A percentile compares a stretch with the other conserved stretches of the same genome.
Evolutionary conservation across 2,888 invertebrate genomes (phyloP).

Genomic region (Acleris emargana): DNA sequence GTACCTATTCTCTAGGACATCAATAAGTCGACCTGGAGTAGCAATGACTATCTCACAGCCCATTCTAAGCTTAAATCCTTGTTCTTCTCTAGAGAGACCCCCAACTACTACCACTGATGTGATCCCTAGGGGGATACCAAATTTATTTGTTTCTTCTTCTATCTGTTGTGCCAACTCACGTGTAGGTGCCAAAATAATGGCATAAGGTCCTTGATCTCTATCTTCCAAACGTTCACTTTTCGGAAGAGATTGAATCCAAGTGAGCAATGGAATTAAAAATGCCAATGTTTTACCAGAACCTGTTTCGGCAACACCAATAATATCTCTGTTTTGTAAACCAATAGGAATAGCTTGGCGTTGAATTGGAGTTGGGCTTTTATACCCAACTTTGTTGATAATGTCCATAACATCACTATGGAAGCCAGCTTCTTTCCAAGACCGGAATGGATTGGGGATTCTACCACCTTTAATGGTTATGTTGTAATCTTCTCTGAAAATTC

Average conservation of each 20-base stretch:
- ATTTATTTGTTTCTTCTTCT: slow-evolving; percentile 99
- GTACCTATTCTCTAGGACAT: slow-evolving; percentile 99
- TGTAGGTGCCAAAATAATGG: slow-evolving; percentile 99
- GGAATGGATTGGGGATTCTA: slow-evolving; percentile 96
- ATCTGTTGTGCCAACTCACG: slow-evolving; percentile 99
- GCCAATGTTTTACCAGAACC: slow-evolving; percentile 99
- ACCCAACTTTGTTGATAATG: slow-evolving; percentile 97
- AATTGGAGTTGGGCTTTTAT: slow-evolving; percentile 99
- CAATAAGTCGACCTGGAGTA: slow-evolving; percentile 99
- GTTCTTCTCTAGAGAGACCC: slow-evolving; percentile 98
- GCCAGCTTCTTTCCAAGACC: slow-evolving; percentile 97
- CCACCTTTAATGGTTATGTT: slow-evolving; percentile 99
- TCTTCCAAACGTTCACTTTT: slow-evolving; percentile 96
- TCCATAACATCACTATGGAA: slow-evolving; percentile 96
- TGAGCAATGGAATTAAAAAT: slow-evolving; percentile 97
- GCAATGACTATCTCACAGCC: slow-evolving; percentile 99
- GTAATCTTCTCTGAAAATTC: slow-evolving; percentile 99
- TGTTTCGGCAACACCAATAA: slow-evolving; percentile 99
- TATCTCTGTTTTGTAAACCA: slow-evolving; percentile 96
- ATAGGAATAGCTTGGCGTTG: slow-evolving; percentile 99
- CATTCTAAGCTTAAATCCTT: slow-evolving; percentile 97
- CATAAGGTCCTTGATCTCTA: slow-evolving; percentile 98
- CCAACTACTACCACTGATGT: slow-evolving; percentile 99
- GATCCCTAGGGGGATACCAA: slow-evolving; percentile 96
- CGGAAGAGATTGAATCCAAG: slow-evolving; percentile 99